phyloP scores from a whole-genome alignment of 2,113 vertebrate genomes.

The Vombatus ursinus region DNA sequence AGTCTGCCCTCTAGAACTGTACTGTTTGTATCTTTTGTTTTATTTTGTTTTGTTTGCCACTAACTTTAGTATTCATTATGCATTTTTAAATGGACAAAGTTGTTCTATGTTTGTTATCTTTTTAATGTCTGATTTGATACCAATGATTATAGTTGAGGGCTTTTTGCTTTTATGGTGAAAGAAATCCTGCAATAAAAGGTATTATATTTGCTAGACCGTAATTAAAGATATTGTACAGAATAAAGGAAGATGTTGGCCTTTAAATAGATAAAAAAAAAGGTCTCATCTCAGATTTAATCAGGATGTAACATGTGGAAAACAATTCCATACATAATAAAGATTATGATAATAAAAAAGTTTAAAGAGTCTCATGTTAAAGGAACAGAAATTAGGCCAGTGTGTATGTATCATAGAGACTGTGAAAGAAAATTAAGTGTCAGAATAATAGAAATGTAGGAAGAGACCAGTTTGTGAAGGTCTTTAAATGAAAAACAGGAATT shows the following conservation, averaged over 20 bases:
- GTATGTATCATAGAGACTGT: no score
- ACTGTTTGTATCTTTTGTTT: background rate
- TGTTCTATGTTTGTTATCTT: slow-evolving; percentile 82
- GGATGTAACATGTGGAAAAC: slow-evolving; percentile 87
- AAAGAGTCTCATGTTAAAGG: no score
- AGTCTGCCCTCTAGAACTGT: slow-evolving; percentile 61
- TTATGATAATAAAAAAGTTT: slow-evolving; percentile 70
- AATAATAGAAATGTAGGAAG: no score
- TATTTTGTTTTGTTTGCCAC: slow-evolving; percentile 61
- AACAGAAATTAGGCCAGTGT: no score
- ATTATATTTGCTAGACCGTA: slow-evolving; percentile 83
- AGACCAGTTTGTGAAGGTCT: no score
- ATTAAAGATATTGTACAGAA: slow-evolving; percentile 83
- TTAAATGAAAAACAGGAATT: no score
- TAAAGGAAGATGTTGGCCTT: slow-evolving; percentile 72
- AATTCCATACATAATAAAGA: slow-evolving; percentile 89
- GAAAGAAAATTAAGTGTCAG: no score
- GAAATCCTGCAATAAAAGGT: slow-evolving; percentile 81
- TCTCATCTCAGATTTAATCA: slow-evolving; percentile 82
- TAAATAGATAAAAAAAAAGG: slow-evolving; percentile 73
- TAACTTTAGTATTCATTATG: slow-evolving; percentile 80
- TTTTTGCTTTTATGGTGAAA: slow-evolving; percentile 78
- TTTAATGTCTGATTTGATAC: slow-evolving; percentile 84
- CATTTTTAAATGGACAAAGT: slow-evolving; percentile 82
- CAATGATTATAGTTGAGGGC: slow-evolving; percentile 71